Evolutionary conservation across 2,888 invertebrate species (phyloP), one percentile per base, ranked within the genome.

Genomic region (Lithophane leautieri): DNA sequence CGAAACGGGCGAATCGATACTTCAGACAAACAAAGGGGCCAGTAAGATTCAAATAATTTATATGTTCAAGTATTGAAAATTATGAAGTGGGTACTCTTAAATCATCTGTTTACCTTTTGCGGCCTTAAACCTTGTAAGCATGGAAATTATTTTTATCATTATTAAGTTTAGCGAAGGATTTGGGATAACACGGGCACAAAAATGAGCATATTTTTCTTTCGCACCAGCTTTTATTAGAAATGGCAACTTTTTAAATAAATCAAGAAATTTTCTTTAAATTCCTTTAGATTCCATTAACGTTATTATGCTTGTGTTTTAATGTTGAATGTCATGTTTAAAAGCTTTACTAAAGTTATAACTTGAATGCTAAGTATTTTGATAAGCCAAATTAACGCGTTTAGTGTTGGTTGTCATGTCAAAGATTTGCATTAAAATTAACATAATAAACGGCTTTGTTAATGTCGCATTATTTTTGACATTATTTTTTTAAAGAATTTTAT

Each of bases 381-480:
- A 66, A 76, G 70, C 9, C 16, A 56, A 74, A 80, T 78, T 80
- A 73, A 63, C n/a, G 54, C 28, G 34, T 72, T 81, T 42, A 56
- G n/a, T 75, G 34, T 61, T 52, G 25, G n/a, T 60, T 65, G 75
- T 66, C 68, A 63, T 76, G 69, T 65, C 22, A 69, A 52, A 65
- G 65, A 75, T 83, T 83, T 73, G 28, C 63, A 74, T 79, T 34
- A 40, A 58, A 66, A 70, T 79, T 58, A 73, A 66, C 34, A 62
- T 76, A 63, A 60, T 60, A 42, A 16, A 65, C 44, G 34, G 42
- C 19, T 62, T 47, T 67, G 34, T 70, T n/a, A 56, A 60, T 56
- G 9, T 60, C 34, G 25, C 4, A 25, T 44, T 60, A n/a, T 40
- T 56, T 70, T 70, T 58, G 34, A 25, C 19, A 44, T 42, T 16